Percentiles rank a stretch among this genome's conserved stretches.
Evolutionary conservation across 1,140 invertebrate species (phyloP).

Genomic region (Linepithema humile): DNA sequence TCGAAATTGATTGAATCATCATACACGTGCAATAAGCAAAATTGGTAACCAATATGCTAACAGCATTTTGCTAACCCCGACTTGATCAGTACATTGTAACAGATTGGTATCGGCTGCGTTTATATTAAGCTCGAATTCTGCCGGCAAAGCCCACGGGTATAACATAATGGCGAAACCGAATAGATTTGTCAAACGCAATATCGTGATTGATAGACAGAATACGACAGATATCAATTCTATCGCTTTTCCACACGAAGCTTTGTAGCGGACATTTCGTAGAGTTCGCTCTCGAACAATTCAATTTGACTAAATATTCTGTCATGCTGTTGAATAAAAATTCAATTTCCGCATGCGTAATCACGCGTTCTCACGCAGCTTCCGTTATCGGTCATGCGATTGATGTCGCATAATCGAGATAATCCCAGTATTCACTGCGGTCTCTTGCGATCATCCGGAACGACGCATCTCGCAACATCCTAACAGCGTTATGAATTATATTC

Average conservation of each 20-base stretch:
- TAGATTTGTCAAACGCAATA: not conserved
- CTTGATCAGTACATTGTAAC: not conserved
- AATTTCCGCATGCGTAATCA: conserved; percentile 3
- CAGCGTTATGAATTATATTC: conserved; percentile 41
- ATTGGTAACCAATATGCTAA: not conserved
- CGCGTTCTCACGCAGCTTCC: not conserved
- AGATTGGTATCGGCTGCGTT: not conserved
- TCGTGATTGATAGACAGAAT: not conserved
- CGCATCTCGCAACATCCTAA: not conserved
- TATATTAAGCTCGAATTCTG: not conserved
- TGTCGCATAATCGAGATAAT: conserved; percentile 25
- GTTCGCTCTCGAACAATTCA: not conserved
- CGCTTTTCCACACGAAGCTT: not conserved
- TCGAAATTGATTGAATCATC: not conserved
- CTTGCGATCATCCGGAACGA: not conserved
- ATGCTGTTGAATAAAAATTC: not conserved
- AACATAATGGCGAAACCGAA: not conserved
- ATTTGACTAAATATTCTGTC: not conserved
- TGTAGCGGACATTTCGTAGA: not conserved
- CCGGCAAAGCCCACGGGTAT: not conserved
- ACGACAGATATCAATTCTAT: not conserved
- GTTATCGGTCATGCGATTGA: not conserved
- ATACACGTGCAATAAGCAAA: not conserved
- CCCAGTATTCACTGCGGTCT: not conserved
- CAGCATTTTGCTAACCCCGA: conserved; percentile 3